Evolutionary conservation across 2,888 invertebrate species (phyloP), one percentile per base, ranked within the genome.

Genomic region (Escarpia spicata): DNA sequence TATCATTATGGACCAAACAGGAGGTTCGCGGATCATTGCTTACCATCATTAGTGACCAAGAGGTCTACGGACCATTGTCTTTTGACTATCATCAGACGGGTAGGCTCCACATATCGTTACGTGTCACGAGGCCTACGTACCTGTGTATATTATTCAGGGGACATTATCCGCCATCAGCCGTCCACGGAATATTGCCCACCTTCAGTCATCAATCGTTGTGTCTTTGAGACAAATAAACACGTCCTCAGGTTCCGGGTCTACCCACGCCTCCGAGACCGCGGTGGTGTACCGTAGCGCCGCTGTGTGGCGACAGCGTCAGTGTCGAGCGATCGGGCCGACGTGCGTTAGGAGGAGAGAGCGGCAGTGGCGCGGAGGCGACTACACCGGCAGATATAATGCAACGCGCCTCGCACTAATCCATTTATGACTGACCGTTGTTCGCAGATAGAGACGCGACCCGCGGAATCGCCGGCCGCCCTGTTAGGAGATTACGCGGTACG

Each of bases 341-440:
- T 52, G 52, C 52, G 52, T 52, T 9, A 15, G 52, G 6, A 15
- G 52, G 6, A 9, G 52, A 52, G 52, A 4, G 75, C n/a, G 26
- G 26, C 75, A 2, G 1, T 26, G 19, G 19, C 6, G 75, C 26
- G 75, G 75, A 75, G 26, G 75, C 75, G 75, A 26, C 19, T n/a
- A 75, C 26, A 75, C 75, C 19, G 26, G 75, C n/a, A 15, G 75
- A 75, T 75, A 75, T 75, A 75, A 75, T n/a, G 19, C 75, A 26
- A 75, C 75, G 75, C 75, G 75, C 75, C 75, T 75, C 75, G 19
- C 26, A n/a, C 75, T 75, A 75, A 75, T 75, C 75, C 75, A 75
- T 75, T 75, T 75, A 75, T 75, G 75, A 75, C 75, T 75, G 75
- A 26, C 75, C 75, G 75, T 75, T 75, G 75, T 75, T 75, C 75